A percentile compares a stretch with the other conserved stretches of the same genome.
These are phyloP conservation scores for Phoenoteleia sp. DNA, from an alignment of 2,888 invertebrate genomes.

Conservation along the genomic window DNA sequence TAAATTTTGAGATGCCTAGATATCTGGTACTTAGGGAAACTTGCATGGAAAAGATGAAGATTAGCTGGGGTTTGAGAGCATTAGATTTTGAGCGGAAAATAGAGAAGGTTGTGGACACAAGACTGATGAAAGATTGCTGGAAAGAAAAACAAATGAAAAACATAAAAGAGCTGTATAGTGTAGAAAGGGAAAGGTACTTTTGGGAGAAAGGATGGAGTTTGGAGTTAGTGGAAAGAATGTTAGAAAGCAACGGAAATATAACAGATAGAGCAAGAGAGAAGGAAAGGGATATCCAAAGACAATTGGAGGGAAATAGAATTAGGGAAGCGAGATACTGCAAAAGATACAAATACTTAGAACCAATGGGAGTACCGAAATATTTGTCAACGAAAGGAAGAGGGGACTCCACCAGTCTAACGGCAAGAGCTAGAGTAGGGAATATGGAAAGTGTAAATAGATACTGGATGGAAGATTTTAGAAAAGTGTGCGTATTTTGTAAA, in stretches of 20 bases:
- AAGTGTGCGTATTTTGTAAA: neutral
- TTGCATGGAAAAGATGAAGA: neutral
- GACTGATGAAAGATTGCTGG: neutral
- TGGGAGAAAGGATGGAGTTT: neutral
- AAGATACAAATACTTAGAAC: neutral
- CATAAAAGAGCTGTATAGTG: neutral
- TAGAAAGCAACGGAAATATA: neutral
- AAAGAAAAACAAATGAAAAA: neutral
- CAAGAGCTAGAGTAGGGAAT: conserved; percentile 2
- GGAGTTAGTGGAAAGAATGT: neutral
- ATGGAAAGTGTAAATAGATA: neutral
- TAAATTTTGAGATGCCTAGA: conserved; percentile 7
- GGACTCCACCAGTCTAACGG: neutral
- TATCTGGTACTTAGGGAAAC: conserved; percentile 22
- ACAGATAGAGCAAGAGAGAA: neutral
- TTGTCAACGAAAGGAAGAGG: neutral
- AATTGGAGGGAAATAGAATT: neutral
- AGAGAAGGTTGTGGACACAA: neutral
- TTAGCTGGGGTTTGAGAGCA: neutral
- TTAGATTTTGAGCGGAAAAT: neutral
- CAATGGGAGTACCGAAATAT: conserved; percentile 2
- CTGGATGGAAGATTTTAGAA: neutral
- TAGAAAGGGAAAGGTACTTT: neutral
- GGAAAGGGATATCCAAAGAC: neutral
- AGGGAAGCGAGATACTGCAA: neutral